phyloP scores from a whole-genome alignment of 2,797 vertebrate genomes.

The Naso thynnoides region DNA sequence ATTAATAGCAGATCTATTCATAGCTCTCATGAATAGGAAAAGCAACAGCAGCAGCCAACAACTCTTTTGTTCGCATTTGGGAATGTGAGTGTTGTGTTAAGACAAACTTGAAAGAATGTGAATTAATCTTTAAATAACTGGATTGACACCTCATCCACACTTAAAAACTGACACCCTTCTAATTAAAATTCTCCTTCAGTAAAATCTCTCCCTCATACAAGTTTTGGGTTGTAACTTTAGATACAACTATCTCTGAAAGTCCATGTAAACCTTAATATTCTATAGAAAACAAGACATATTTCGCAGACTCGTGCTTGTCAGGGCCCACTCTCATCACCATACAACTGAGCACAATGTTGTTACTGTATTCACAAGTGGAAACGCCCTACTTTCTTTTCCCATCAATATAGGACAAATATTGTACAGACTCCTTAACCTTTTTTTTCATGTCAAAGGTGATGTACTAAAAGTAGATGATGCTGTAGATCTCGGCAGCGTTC shows the following conservation, averaged over 20 bases:
- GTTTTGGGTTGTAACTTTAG: neutral
- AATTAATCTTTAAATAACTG: too few species aligned
- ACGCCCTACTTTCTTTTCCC: slow-evolving; percentile 75
- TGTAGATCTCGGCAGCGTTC: slow-evolving; percentile 70
- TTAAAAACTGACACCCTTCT: neutral
- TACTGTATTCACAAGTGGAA: slow-evolving; percentile 68
- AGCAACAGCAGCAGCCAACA: neutral
- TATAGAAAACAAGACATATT: slow-evolving; percentile 38
- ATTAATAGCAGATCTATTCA: slow-evolving; percentile 6
- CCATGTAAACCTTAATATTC: slow-evolving; percentile 36
- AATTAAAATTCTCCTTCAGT: neutral
- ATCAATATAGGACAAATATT: slow-evolving; percentile 78
- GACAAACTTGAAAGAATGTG: neutral
- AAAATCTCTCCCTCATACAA: neutral
- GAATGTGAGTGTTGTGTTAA: neutral
- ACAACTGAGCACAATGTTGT: slow-evolving; percentile 73
- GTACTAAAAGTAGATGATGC: slow-evolving; percentile 80
- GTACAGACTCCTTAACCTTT: slow-evolving; percentile 64
- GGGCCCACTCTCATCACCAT: slow-evolving; percentile 47
- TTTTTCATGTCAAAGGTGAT: slow-evolving; percentile 75
- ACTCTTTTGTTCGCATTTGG: neutral
- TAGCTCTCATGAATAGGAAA: neutral
- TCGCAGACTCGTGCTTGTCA: slow-evolving; percentile 32
- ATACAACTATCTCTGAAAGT: slow-evolving; percentile 18
- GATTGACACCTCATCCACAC: neutral